Base-by-base conservation (phyloP, 1,140 invertebrate genomes). In the Macrosteles quadrilineatus region DNA sequence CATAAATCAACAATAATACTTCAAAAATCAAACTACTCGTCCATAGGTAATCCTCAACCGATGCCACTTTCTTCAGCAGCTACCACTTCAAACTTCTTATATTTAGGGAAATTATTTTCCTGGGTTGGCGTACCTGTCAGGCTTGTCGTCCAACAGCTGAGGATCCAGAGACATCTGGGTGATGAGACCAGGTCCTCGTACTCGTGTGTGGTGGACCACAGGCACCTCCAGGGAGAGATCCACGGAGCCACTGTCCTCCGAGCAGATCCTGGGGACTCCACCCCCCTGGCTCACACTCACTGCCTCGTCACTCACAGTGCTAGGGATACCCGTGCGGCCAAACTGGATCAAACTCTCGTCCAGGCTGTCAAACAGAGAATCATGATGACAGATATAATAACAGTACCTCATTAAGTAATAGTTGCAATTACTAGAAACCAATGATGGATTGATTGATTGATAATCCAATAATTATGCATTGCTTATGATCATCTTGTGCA, bases 311-410 rank as follows among this genome's bases (percentile, higher is more conserved):
- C 23, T 31, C 14, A 29, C 50, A 32, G 47, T 29, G 12, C 14
- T 27, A 19, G 50, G n/a, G 14, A 79, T 78, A 0, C 74, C 74
- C 1, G 75, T 75, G 21, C 74, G 65, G 29, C 74, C 75, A 40
- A 69, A 72, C 0, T 53, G 14, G 11, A 82, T 80, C 11, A 84
- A 72, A 0, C 80, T 78, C 73, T 90, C 88, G 70, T 89, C 87
- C 75, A 89, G 76, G 63, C 88, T 89, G 75, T 1, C 30, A 76
- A 72, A 73, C 75, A 1, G 27, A 76, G 72, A 68, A 73, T n/a
- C n/a, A n/a, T n/a, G n/a, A 43, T 21, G 1, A 27, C 14, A 64
- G 68, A 40, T n/a, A 29, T 62, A 70, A 43, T 59, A 50, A 23
- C 23, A 17, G n/a, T 50, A 50, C 23, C 14, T 2, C 2, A 43